Conservation (phyloP, 2,888 invertebrate species). For the Hyposoter didymator region DNA sequence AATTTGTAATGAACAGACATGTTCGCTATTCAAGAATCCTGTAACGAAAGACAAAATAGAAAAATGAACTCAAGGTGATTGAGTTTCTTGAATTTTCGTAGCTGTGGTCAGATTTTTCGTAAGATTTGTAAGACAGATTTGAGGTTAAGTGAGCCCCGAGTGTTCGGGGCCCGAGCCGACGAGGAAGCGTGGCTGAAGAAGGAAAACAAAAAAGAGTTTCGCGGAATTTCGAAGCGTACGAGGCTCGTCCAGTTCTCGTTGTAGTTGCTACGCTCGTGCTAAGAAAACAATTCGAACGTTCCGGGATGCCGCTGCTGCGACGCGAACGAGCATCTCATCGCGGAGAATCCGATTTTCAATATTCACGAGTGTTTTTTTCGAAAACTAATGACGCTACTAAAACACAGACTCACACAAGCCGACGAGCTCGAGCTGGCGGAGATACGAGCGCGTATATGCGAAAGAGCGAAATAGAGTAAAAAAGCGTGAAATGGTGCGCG, state of each 20-base stretch:
- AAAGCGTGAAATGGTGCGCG: not conserved
- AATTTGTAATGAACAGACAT: conserved; percentile 99
- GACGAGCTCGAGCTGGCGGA: not conserved
- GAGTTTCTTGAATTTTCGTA: not conserved
- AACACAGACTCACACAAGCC: not conserved
- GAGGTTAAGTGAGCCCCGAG: conserved; percentile 24
- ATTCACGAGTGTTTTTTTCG: not conserved
- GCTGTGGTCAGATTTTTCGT: not conserved
- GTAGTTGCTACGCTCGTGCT: not conserved
- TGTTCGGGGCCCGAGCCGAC: not conserved
- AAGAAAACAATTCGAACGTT: not conserved
- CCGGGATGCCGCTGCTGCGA: not conserved
- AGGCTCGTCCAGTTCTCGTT: not conserved
- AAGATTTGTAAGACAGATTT: not conserved
- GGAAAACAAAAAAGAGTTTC: not conserved
- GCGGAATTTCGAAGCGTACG: not conserved
- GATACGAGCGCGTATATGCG: not conserved
- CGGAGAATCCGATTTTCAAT: not conserved
- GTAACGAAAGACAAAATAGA: not conserved
- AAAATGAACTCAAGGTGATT: not conserved
- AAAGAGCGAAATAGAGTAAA: not conserved
- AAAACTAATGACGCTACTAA: not conserved
- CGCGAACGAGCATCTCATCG: not conserved
- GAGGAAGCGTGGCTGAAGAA: not conserved
- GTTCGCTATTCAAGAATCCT: conserved; percentile 74